These are phyloP conservation scores for Solen grandis DNA, from an alignment of 1,140 invertebrate species.

Conservation along the genomic window DNA sequence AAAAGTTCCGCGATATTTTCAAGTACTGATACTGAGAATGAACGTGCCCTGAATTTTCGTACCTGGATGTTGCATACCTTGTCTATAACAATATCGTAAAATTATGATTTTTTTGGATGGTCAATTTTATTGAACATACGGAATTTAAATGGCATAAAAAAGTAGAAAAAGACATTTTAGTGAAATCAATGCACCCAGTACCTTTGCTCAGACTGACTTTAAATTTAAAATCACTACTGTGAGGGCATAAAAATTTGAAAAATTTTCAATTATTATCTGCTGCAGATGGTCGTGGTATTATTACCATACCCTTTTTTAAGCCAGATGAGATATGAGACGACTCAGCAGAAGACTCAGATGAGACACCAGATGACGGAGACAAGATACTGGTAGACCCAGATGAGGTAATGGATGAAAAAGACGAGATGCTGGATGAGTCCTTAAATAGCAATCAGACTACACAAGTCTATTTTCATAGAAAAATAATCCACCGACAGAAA, in stretches of 20 bases:
- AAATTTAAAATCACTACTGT: constrained; percentile 4
- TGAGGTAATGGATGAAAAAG: constrained; percentile 1
- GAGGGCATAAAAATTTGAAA: constrained; percentile 1
- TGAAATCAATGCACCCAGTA: no score
- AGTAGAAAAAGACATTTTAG: no score
- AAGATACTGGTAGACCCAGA: constrained; percentile 1
- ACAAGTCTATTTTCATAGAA: no score
- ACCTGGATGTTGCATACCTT: no score
- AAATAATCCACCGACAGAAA: no score
- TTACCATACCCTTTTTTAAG: constrained; percentile 1
- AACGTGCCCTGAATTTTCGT: no score
- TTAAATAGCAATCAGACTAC: constrained; percentile 1
- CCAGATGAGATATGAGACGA: constrained; percentile 2
- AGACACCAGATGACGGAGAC: constrained; percentile 2
- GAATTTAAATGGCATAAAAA: no score
- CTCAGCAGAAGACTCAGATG: constrained; percentile 2
- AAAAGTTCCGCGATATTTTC: no score
- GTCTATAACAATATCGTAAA: no score
- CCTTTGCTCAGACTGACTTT: background rate
- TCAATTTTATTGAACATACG: no score
- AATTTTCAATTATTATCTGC: constrained; percentile 1
- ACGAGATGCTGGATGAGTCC: background rate
- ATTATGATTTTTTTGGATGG: no score
- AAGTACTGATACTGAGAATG: no score
- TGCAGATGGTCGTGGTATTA: constrained; percentile 1